phyloP scores from a whole-genome alignment of 2,797 vertebrate genomes.

The Pseudomugil tenellus region DNA sequence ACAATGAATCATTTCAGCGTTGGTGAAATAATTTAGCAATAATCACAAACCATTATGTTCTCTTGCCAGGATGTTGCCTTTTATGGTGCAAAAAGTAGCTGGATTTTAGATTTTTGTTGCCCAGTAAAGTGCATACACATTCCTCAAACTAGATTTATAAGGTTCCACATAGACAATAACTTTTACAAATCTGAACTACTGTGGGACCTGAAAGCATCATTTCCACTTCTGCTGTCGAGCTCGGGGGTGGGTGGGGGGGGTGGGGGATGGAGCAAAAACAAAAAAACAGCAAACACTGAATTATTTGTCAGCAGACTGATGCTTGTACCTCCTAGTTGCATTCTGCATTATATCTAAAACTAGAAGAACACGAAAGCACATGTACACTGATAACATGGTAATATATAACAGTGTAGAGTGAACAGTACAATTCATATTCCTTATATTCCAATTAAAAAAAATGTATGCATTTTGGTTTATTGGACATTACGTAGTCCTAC shows the following conservation, averaged over 20 bases:
- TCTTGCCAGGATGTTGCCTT: background rate
- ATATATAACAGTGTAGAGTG: background rate
- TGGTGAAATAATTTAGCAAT: constrained; percentile 7
- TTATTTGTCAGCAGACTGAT: constrained; percentile 1
- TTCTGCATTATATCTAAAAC: background rate
- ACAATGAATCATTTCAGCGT: background rate
- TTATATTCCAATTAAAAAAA: no score
- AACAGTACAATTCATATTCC: background rate
- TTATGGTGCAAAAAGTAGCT: background rate
- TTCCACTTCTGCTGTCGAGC: constrained; percentile 3
- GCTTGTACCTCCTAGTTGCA: background rate
- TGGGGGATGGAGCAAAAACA: background rate
- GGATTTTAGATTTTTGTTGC: background rate
- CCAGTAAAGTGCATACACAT: background rate
- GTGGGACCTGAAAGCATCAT: background rate
- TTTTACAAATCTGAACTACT: background rate
- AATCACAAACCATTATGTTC: background rate
- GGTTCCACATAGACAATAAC: background rate
- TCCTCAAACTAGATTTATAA: background rate
- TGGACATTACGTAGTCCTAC: no score
- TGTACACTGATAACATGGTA: background rate
- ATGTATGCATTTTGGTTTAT: no score
- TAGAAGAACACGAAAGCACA: background rate
- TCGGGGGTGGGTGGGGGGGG: no score
- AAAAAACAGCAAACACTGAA: background rate